These are phyloP conservation scores for Eilema sororculum DNA, from an alignment of 2,888 invertebrate genomes.

Conservation along the genomic window DNA sequence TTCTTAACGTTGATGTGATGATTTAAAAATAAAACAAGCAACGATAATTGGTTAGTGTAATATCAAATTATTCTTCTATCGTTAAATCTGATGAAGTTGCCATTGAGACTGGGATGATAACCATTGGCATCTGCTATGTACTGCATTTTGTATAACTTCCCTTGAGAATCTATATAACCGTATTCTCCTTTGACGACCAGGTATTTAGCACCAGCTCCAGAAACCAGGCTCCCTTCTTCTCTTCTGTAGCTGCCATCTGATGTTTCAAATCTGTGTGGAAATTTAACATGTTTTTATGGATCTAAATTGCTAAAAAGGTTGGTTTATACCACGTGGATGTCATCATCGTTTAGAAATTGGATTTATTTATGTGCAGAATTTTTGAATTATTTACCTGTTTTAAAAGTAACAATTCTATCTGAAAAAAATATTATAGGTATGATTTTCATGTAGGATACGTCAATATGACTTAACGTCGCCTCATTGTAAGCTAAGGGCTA, in stretches of 20 bases:
- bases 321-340: neutral
- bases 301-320: too few species aligned
- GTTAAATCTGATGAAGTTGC: constrained; percentile 72
- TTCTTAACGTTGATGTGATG: neutral
- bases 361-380: too few species aligned
- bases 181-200: constrained; percentile 80
- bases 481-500: too few species aligned
- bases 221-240: constrained; percentile 78
- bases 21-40: neutral
- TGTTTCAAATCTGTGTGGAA: constrained; percentile 73
- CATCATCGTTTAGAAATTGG: neutral
- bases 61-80: constrained; percentile 74
- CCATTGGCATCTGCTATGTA: constrained; percentile 89
- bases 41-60: neutral
- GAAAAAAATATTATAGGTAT: too few species aligned
- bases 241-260: constrained; percentile 83
- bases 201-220: constrained; percentile 50
- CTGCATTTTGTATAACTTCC: constrained; percentile 68
- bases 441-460: too few species aligned
- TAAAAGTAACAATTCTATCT: too few species aligned
- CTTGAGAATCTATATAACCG: constrained; percentile 84
- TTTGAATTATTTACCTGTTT: too few species aligned
- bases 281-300: neutral
- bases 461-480: too few species aligned
- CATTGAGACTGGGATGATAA: constrained; percentile 63